These are phyloP conservation scores for Cryptocheilus praepositus DNA, from an alignment of 2,888 invertebrate species.

Conservation along the genomic window DNA sequence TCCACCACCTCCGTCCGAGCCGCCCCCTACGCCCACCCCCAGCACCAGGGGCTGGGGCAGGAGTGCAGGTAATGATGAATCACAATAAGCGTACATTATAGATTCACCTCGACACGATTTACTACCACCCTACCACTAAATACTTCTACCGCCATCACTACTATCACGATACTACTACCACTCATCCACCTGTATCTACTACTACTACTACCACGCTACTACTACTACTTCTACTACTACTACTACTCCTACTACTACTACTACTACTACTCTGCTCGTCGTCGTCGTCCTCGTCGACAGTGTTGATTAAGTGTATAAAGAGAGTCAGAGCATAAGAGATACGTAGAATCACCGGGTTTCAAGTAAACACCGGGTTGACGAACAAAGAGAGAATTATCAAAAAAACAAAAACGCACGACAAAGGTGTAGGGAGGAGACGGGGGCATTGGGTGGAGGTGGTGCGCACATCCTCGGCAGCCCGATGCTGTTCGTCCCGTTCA, in stretches of 20 bases:
- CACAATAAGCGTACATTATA: slow-evolving; percentile 37
- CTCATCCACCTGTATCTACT: slow-evolving; percentile 37
- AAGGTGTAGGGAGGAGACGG: slow-evolving; percentile 75
- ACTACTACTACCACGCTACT: slow-evolving; percentile 24
- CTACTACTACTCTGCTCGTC: too few relatives aligned
- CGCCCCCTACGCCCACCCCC: slow-evolving; percentile 74
- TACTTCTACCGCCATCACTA: slow-evolving; percentile 33
- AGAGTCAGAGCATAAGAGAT: slow-evolving; percentile 3
- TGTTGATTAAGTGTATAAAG: slow-evolving; percentile 37
- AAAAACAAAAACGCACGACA: slow-evolving; percentile 59
- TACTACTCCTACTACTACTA: too few relatives aligned
- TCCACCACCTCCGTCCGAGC: slow-evolving; percentile 75
- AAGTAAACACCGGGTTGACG: slow-evolving; percentile 40
- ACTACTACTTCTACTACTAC: too few relatives aligned
- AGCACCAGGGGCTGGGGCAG: slow-evolving; percentile 73
- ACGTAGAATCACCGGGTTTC: not conserved
- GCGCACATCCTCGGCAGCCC: slow-evolving; percentile 75
- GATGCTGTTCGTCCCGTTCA: slow-evolving; percentile 75
- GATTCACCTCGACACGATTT: slow-evolving; percentile 51
- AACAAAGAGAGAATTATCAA: slow-evolving; percentile 43
- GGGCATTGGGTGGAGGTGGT: slow-evolving; percentile 75
- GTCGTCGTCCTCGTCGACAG: slow-evolving; percentile 45
- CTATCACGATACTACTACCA: slow-evolving; percentile 26
- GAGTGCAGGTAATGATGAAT: slow-evolving; percentile 72
- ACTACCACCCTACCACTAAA: slow-evolving; percentile 13